These are phyloP conservation scores for Caloenas nicobarica DNA, from an alignment of 2,113 vertebrate genomes.

Conservation along the genomic window DNA sequence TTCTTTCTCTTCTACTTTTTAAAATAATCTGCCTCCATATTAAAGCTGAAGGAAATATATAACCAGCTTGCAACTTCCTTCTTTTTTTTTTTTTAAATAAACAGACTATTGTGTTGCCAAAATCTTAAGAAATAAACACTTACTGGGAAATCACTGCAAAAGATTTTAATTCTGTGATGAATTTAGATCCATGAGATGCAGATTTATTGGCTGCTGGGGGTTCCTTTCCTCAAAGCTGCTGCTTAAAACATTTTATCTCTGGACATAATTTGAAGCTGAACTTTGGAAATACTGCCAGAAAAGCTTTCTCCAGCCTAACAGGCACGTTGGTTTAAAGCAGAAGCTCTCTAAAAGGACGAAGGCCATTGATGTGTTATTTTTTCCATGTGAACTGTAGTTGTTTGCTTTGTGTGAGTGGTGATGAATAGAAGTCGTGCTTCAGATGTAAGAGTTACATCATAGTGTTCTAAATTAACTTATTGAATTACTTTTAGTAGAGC, in stretches of 20 bases:
- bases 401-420: constrained; percentile 11
- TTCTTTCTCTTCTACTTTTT: neutral
- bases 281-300: constrained; percentile 38
- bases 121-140: neutral
- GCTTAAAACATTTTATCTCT: neutral
- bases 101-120: neutral
- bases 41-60: neutral
- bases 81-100: neutral
- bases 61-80: neutral
- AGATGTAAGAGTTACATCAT: neutral
- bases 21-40: neutral
- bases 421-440: constrained; percentile 34
- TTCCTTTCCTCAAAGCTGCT: neutral
- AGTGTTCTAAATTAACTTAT: neutral
- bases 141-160: neutral
- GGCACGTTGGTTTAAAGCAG: constrained; percentile 56
- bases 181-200: neutral
- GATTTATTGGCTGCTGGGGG: neutral
- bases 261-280: constrained; percentile 16
- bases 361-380: constrained; percentile 58
- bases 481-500: neutral
- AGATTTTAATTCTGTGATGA: neutral
- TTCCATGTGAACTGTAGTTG: constrained; percentile 52
- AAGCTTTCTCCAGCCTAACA: constrained; percentile 20
- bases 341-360: constrained; percentile 43